Evolutionary conservation across 2,888 invertebrate genomes (phyloP), one percentile per base, ranked within the genome.

Genomic region (Pterostichus madidus): DNA sequence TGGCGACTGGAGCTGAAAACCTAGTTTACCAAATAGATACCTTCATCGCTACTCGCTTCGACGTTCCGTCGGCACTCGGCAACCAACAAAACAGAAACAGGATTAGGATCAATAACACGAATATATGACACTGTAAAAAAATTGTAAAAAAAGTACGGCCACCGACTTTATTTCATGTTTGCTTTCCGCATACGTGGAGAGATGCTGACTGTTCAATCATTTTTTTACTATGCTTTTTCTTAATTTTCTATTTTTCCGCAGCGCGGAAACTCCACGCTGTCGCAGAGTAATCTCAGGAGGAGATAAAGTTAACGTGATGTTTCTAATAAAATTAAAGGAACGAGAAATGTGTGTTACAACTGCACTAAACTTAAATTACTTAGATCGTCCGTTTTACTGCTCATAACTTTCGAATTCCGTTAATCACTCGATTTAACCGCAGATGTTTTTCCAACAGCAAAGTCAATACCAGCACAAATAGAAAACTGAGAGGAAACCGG

Each of bases 71-170:
- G 61, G 32, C 61, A 53, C 53, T 61, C 61, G n/a, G 24, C 68
- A 15, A 13, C 39, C 68, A 68, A 17, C 73, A 53, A 49, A 56
- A 77, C 73, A 53, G 76, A 56, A 77, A 77, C 76, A 32, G 13
- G 32, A 77, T 77, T 77, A 77, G 76, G 76, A 77, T 77, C 76
- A 77, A 77, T 77, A 77, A 77, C 56, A 39, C 39, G 56, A 53
- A 77, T 77, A 56, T 77, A 77, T 77, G 56, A 56, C 52, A 56
- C 39, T 68, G 52, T 39, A 31, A 77, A 77, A 77, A 75, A 64
- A 64, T 64, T 64, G 64, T 64, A 32, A 64, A 49, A 77, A 56
- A 31, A 75, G 24, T 71, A 71, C 46, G 35, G 68, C 17, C 35
- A 31, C 31, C 52, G 46, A 53, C n/a, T 77, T 77, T 75, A 75